phyloP scores from a whole-genome alignment of 2,797 vertebrate genomes.

The Megaceryle alcyon region DNA sequence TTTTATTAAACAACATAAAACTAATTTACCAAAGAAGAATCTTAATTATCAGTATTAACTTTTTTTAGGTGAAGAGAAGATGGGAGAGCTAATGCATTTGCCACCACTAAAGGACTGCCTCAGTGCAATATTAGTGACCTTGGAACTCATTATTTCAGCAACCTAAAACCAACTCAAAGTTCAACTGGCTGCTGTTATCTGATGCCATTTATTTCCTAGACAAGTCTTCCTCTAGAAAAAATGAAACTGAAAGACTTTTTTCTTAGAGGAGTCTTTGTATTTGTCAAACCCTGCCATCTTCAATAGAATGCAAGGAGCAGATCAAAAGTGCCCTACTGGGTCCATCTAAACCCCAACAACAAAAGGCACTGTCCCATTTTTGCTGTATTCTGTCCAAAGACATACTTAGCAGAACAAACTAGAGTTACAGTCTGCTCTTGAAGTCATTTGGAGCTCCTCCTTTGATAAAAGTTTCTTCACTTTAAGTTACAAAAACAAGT shows the following conservation, averaged over 20 bases:
- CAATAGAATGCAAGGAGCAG: neutral
- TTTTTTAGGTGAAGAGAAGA: neutral
- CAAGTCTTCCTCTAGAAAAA: neutral
- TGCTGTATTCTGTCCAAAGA: neutral
- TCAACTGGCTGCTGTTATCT: neutral
- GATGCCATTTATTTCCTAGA: neutral
- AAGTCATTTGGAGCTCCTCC: neutral
- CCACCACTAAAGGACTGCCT: neutral
- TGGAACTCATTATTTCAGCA: neutral
- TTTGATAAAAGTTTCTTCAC: neutral
- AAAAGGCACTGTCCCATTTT: neutral
- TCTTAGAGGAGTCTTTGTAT: neutral
- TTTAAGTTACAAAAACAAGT: neutral
- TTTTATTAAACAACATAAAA: neutral
- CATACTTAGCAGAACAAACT: neutral
- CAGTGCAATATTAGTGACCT: neutral
- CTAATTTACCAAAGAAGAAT: neutral
- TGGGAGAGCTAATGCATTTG: neutral
- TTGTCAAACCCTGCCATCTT: neutral
- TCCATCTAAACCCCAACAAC: neutral
- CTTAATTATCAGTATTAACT: neutral
- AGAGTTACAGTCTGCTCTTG: neutral
- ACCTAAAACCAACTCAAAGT: neutral
- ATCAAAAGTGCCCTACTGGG: neutral
- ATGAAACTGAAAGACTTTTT: neutral